Conservation (phyloP, 2,113 vertebrate species). For the Cyanoramphus novaezelandiae region DNA sequence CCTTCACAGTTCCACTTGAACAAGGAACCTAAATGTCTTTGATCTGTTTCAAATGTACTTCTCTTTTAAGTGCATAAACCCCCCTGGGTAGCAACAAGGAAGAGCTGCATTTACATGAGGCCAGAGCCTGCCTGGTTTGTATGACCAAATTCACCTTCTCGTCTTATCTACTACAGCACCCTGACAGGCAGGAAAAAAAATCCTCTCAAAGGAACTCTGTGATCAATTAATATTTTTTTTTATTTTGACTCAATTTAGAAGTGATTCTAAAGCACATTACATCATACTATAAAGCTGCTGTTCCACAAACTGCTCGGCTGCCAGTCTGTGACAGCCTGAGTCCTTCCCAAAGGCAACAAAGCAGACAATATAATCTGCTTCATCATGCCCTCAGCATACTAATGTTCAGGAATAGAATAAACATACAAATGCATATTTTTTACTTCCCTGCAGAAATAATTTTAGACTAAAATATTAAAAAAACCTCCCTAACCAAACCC, state of each 20-base stretch:
- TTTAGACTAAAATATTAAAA: background rate
- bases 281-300: slow-evolving; percentile 1
- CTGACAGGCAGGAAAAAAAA: background rate
- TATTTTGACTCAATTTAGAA: background rate
- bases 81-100: background rate
- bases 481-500: background rate
- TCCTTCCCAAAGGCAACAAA: slow-evolving; percentile 29
- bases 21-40: background rate
- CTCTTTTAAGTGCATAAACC: background rate
- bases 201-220: background rate
- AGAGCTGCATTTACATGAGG: background rate
- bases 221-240: background rate
- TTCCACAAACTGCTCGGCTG: slow-evolving; percentile 10
- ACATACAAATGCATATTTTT: background rate
- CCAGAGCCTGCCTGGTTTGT: background rate
- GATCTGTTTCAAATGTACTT: background rate
- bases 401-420: background rate
- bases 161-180: background rate
- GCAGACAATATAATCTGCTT: background rate
- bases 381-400: background rate
- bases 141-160: background rate
- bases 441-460: background rate
- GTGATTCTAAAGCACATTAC: background rate
- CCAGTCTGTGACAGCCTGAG: slow-evolving; percentile 49
- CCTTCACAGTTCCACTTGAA: background rate